Evolutionary conservation across 2,888 invertebrate species (phyloP).

Genomic region (Oeneis ivallda): DNA sequence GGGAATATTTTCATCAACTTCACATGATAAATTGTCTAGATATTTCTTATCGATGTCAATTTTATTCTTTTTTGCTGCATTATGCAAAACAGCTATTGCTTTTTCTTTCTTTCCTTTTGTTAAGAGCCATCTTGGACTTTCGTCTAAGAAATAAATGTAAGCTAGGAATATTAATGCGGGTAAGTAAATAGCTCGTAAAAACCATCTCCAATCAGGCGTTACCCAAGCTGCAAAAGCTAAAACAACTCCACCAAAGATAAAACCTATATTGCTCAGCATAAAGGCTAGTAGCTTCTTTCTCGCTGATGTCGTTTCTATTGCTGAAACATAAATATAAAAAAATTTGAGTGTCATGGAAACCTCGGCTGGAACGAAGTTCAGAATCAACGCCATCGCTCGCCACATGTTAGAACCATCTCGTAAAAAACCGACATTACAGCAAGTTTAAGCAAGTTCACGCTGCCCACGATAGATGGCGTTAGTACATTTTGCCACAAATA

Average conservation of each 20-base stretch:
- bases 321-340: constrained; percentile 47
- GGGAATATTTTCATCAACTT: constrained; percentile 47
- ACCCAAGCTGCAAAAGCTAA: constrained; percentile 56
- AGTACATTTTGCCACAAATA: no score
- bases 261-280: constrained; percentile 55
- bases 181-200: constrained; percentile 84
- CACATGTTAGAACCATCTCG: no score
- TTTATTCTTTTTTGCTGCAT: constrained; percentile 79
- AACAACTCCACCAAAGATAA: constrained; percentile 50
- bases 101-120: constrained; percentile 84
- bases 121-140: constrained; percentile 90
- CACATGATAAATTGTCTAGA: constrained; percentile 53
- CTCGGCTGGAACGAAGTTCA: no score
- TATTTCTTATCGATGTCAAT: constrained; percentile 53
- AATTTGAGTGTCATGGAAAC: neutral
- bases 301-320: constrained; percentile 62
- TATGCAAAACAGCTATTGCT: constrained; percentile 83
- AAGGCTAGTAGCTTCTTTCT: constrained; percentile 59
- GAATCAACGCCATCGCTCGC: no score
- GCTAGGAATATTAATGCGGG: constrained; percentile 85
- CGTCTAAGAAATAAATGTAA: constrained; percentile 85
- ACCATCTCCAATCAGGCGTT: constrained; percentile 85
- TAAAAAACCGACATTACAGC: no score
- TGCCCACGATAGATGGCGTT: no score
- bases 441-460: no score